Percentiles rank a stretch among this genome's conserved stretches.
Conservation (phyloP, 2,113 vertebrate species). For the Sorex araneus region DNA sequence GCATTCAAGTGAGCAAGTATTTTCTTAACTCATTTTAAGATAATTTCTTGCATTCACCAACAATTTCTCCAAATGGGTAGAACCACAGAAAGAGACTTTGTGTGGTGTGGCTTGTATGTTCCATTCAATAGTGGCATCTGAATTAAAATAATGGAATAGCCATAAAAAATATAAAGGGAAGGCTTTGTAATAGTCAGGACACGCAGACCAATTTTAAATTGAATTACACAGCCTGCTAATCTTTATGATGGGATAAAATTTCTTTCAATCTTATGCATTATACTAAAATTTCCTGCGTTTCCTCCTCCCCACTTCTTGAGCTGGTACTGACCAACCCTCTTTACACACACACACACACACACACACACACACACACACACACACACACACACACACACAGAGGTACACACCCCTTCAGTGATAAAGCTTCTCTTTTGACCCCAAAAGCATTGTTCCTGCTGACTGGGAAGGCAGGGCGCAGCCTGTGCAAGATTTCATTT, state of each 20-base stretch:
- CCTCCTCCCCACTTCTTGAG: slow-evolving; percentile 45
- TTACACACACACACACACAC: no score
- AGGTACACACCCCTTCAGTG: neutral
- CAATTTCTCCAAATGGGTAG: slow-evolving; percentile 62
- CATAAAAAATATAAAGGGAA: slow-evolving; percentile 77
- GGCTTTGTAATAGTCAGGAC: slow-evolving; percentile 86
- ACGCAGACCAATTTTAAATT: slow-evolving; percentile 90
- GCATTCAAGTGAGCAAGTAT: slow-evolving; percentile 71
- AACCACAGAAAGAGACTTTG: slow-evolving; percentile 54
- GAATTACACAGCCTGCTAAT: slow-evolving; percentile 93
- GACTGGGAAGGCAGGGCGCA: slow-evolving; percentile 47
- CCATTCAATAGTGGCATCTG: slow-evolving; percentile 55
- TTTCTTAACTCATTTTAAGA: slow-evolving; percentile 82
- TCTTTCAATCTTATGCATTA: slow-evolving; percentile 87
- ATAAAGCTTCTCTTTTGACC: slow-evolving; percentile 72
- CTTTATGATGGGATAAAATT: slow-evolving; percentile 90
- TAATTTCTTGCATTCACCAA: slow-evolving; percentile 76
- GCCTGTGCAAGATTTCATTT: slow-evolving; percentile 71
- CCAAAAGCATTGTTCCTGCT: slow-evolving; percentile 78
- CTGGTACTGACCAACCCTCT: neutral
- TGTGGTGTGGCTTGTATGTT: slow-evolving; percentile 45
- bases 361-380: neutral
- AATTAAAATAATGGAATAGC: slow-evolving; percentile 74
- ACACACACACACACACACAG: neutral
- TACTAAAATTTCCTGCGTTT: slow-evolving; percentile 84